Evolutionary conservation across 2,113 vertebrate species (phyloP).

Genomic region (Lycocorax pyrrhopterus): DNA sequence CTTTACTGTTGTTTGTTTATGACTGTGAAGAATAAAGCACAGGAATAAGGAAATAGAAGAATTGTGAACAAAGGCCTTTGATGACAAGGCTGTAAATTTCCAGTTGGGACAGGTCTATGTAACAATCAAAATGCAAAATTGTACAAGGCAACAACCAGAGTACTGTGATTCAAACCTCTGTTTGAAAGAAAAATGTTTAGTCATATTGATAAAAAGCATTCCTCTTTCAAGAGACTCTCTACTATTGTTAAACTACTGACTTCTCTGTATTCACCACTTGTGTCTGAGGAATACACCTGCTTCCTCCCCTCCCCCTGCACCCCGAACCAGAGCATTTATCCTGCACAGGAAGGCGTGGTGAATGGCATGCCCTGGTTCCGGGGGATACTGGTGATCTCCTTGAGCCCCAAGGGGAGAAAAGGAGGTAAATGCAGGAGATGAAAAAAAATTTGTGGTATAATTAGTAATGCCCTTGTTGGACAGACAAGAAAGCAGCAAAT

Average conservation of each 20-base stretch:
- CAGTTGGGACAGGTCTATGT: not conserved
- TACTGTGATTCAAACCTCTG: not conserved
- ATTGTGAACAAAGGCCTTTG: not conserved
- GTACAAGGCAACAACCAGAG: not conserved
- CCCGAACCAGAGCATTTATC: too few species aligned
- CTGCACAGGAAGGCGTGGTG: too few species aligned
- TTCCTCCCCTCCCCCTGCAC: too few species aligned
- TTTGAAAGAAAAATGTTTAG: not conserved
- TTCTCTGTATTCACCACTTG: not conserved
- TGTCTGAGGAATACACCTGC: too few species aligned
- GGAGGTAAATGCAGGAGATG: too few species aligned
- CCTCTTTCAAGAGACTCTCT: not conserved
- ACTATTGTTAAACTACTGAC: not conserved
- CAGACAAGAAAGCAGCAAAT: not conserved
- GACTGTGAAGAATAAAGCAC: too few species aligned
- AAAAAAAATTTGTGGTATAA: too few species aligned
- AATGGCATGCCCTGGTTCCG: too few species aligned
- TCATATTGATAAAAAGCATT: not conserved
- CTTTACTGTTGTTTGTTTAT: too few species aligned
- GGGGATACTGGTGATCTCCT: too few species aligned
- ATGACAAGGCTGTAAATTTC: not conserved
- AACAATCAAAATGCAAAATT: not conserved
- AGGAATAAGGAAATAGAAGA: not conserved
- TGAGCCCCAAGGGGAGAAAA: too few species aligned
- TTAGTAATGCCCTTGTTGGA: not conserved